These are phyloP conservation scores for Dunckerocampus dactyliophorus DNA, from an alignment of 2,113 vertebrate species.

Conservation along the genomic window DNA sequence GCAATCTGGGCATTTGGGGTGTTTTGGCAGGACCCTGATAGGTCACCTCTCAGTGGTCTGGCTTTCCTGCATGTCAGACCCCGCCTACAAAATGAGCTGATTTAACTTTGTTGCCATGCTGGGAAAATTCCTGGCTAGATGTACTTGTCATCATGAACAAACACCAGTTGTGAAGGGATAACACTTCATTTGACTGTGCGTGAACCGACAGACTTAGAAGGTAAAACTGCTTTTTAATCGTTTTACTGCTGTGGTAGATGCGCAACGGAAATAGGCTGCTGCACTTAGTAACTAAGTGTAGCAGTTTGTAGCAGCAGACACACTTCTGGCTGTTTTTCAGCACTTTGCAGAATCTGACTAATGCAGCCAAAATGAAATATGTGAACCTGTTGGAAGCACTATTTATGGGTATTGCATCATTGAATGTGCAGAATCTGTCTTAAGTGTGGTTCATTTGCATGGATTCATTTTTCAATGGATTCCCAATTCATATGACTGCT, in stretches of 20 bases:
- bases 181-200: not conserved
- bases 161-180: not conserved
- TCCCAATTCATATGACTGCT: no score
- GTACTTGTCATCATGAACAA: conserved; percentile 16
- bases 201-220: conserved; percentile 2
- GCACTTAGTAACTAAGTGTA: no score
- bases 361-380: no score
- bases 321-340: no score
- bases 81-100: conserved; percentile 55
- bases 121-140: not conserved
- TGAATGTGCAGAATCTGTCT: no score
- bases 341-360: no score
- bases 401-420: no score
- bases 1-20: conserved; percentile 11
- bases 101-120: conserved; percentile 22
- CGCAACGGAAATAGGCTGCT: not conserved
- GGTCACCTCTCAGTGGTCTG: conserved; percentile 68
- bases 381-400: no score
- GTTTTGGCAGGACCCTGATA: conserved; percentile 58
- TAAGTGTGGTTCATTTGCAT: no score
- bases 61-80: conserved; percentile 45
- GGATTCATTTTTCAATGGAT: no score
- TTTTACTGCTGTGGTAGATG: not conserved
- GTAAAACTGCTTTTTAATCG: conserved; percentile 28
- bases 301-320: no score